Percentiles rank a stretch among this genome's conserved stretches.
Evolutionary conservation across 2,888 invertebrate genomes (phyloP).

Genomic region (Galerucella nymphaeae): DNA sequence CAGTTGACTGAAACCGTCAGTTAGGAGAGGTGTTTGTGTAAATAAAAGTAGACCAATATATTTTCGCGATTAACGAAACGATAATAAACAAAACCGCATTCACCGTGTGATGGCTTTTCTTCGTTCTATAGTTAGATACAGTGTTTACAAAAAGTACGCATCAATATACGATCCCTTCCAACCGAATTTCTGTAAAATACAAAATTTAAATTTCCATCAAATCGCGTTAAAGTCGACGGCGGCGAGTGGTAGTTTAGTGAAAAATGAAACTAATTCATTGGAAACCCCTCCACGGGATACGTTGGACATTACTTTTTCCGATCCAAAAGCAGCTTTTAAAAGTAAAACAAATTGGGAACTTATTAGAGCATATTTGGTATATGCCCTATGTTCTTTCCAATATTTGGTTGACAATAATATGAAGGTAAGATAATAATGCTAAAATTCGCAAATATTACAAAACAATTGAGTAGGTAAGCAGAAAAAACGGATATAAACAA

Average conservation of each 20-base stretch:
- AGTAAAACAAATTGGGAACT: constrained; percentile 95
- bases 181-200: constrained; percentile 54
- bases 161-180: constrained; percentile 55
- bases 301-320: constrained; percentile 87
- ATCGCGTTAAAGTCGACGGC: constrained; percentile 69
- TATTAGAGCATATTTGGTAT: constrained; percentile 89
- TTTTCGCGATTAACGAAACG: constrained; percentile 33
- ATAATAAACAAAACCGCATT: constrained; percentile 29
- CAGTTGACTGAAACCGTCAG: constrained; percentile 13
- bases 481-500: not conserved
- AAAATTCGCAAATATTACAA: not conserved
- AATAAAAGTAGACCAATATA: constrained; percentile 22
- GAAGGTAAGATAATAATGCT: constrained; percentile 76
- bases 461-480: no score
- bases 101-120: constrained; percentile 65
- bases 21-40: constrained; percentile 15
- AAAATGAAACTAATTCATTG: constrained; percentile 40
- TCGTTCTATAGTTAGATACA: constrained; percentile 64
- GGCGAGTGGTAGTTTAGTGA: constrained; percentile 56
- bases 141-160: constrained; percentile 63
- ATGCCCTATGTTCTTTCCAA: constrained; percentile 88
- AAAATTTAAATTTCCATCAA: constrained; percentile 52
- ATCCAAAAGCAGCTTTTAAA: constrained; percentile 91
- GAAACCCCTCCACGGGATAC: constrained; percentile 52
- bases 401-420: constrained; percentile 92